Evolutionary conservation across 2,113 vertebrate genomes (phyloP), one percentile per base, ranked within the genome.

Genomic region (Tachuris rubrigastra): DNA sequence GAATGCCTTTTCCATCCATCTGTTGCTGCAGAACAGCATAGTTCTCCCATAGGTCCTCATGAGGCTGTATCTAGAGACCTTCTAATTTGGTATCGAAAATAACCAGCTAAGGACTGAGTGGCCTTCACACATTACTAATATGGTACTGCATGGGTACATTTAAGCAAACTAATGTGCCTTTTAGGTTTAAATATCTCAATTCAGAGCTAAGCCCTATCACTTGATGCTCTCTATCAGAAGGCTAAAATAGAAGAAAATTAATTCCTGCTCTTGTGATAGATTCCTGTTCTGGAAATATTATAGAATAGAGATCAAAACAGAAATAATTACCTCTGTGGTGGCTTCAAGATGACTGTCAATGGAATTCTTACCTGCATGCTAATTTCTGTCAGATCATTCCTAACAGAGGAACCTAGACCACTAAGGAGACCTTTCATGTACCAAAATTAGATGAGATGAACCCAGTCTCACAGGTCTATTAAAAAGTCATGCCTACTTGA

Each of bases 321-420:
- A 83, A 86, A 90, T 83, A 90, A 88, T 73, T 93, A 73, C 37
- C 25, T 92, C 92, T 73, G 33, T 80, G 18, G 9, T 58, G 63
- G 8, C 33, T 90, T 80, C 94, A 95, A 88, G 88, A 88, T 97
- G 63, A 92, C 59, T 71, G 68, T 44, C 91, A 35, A 50, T 86
- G 55, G 12, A 94, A 69, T 86, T 11, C 16, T 79, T 59, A 53
- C 49, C 59, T 66, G 85, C 63, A 90, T 83, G 33, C 3, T 85
- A 88, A 83, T 95, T 95, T 93, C 46, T 77, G 50, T 47, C 63
- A 63, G 46, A 83, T 58, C 49, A 58, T 31, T 74, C n/a, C 33
- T 74, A 49, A 66, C 8, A 66, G 71, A 91, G 17, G 17, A 88
- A 13, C 31, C 53, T 66, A 58, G 44, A 77, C 8, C 59, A 39